Evolutionary conservation across 2,888 invertebrate genomes (phyloP), one percentile per base, ranked within the genome.

Genomic region (Drosophila ezoana): DNA sequence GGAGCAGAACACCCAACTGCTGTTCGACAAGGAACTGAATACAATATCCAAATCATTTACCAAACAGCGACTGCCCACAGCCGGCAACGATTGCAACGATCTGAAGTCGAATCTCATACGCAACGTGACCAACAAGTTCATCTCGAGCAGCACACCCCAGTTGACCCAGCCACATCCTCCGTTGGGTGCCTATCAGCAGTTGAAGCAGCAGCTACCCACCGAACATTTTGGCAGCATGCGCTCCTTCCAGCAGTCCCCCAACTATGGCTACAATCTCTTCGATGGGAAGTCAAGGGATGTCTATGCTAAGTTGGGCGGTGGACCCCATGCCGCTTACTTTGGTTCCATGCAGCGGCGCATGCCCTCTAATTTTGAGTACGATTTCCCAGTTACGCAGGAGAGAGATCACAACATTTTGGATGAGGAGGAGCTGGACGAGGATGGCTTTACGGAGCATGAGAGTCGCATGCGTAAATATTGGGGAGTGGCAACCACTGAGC

Each of bases 401-500:
- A 94, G 96, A 86, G 97, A 97, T 90, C 94, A 96, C 80, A 77
- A 88, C n/a, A 77, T 83, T 3, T 52, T 87, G n/a, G 89, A 88
- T 35, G 79, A 90, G 38, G 90, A 90, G 57, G 85, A 88, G 4
- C 53, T 81, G 16, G 93, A 94, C 37, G 94, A 94, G 59, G 91
- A 92, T 79, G 97, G 97, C 88, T 96, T 96, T 0, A 92, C 96
- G 72, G 97, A 97, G 88, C 94, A 96, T 71, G 97, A 97, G 89
- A 95, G 95, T 57, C 94, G 97, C 58, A 97, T 97, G 96, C 96
- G 97, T 81, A 97, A 97, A 86, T 97, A 97, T 92, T 97, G 97
- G 97, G 97, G 97, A 53, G 96, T 97, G 47, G 96, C 97, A 13
- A 97, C 97, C 1, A 97, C 97, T 0, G 97, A 97, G 91, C 92